phyloP scores from a whole-genome alignment of 2,113 vertebrate genomes.

The Egretta garzetta region DNA sequence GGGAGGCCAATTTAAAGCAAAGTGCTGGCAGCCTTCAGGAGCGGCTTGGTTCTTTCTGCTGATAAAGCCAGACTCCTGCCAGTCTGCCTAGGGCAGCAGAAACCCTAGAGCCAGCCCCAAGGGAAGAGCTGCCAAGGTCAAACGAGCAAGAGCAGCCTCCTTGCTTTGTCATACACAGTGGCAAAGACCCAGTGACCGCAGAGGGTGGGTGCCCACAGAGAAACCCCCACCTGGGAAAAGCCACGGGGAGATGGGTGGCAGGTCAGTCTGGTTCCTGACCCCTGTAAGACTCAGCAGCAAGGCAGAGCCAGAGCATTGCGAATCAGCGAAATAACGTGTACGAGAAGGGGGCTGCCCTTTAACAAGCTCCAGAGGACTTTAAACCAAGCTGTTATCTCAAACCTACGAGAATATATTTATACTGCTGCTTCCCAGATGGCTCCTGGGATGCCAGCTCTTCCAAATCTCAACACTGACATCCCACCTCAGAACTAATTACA shows the following conservation, averaged over 20 bases:
- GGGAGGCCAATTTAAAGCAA: background rate
- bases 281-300: background rate
- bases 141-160: background rate
- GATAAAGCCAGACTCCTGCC: conserved; percentile 45
- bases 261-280: background rate
- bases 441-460: conserved; percentile 17
- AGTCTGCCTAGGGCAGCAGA: conserved; percentile 55
- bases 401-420: conserved; percentile 42
- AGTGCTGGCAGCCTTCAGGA: background rate
- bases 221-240: accelerated
- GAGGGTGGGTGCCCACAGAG: background rate
- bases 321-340: background rate
- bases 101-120: conserved; percentile 10
- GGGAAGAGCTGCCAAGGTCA: conserved; percentile 36
- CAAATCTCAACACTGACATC: background rate
- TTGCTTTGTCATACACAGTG: background rate
- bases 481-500: conserved; percentile 17
- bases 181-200: background rate
- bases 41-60: background rate
- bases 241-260: background rate
- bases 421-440: conserved; percentile 35
- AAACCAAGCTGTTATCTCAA: conserved; percentile 43
- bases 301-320: background rate
- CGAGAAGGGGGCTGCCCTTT: background rate
- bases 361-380: background rate